A percentile compares a stretch with the other conserved stretches of the same genome.
Conservation (phyloP, 2,888 invertebrate genomes). For the Ochropacha duplaris region DNA sequence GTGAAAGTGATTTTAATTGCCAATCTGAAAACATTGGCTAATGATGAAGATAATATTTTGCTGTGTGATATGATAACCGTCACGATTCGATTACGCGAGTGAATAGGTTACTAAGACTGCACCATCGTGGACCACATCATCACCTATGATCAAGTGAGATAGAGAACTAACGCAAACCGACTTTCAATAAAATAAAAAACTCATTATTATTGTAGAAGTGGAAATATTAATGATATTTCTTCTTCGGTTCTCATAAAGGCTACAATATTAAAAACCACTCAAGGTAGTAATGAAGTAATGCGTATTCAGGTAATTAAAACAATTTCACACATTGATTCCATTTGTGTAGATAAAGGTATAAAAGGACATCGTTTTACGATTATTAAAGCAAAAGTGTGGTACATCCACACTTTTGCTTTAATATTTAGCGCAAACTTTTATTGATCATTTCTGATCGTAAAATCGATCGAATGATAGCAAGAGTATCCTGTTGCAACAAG, state of each 20-base stretch:
- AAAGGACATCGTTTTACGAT: slow-evolving; percentile 20
- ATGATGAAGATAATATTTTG: not conserved
- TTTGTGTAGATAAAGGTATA: slow-evolving; percentile 16
- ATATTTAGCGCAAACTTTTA: slow-evolving; percentile 18
- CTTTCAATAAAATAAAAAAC: too few relatives aligned
- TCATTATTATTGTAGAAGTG: too few relatives aligned
- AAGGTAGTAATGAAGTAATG: not conserved
- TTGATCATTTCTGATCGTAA: slow-evolving; percentile 20
- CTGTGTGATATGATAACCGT: not conserved
- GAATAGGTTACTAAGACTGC: not conserved
- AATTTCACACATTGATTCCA: not conserved
- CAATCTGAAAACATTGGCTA: not conserved
- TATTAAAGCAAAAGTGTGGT: slow-evolving; percentile 22
- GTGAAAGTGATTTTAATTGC: not conserved
- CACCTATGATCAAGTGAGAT: too few relatives aligned
- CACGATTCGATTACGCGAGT: not conserved
- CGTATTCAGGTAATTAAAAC: not conserved
- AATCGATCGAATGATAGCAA: slow-evolving; percentile 2
- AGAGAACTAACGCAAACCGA: too few relatives aligned
- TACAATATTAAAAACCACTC: not conserved
- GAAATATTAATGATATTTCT: not conserved
- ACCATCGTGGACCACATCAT: too few relatives aligned
- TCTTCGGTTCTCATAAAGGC: not conserved
- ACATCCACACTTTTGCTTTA: too few relatives aligned
- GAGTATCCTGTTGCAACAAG: not conserved